Evolutionary conservation across 2,797 vertebrate genomes (phyloP), one percentile per base, ranked within the genome.

Genomic region (Chromobotia macracanthus): DNA sequence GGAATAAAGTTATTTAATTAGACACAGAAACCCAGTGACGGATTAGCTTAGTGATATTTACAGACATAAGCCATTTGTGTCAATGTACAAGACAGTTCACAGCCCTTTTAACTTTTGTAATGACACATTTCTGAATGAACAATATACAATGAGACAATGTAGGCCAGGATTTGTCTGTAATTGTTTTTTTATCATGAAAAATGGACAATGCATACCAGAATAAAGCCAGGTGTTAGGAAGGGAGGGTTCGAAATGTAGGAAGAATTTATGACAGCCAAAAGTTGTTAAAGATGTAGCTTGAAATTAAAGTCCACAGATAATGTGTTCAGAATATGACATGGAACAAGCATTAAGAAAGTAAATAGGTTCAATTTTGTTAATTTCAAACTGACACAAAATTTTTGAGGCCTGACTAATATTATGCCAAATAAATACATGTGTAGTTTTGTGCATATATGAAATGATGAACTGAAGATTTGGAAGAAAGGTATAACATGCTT

Each of bases 1-100:
- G 71, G 71, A 80, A 68, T 70, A 63, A 68, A 82, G 48, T 64
- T 69, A 72, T 78, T 78, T 79, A 74, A 79, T 82, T 78, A 78
- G 76, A 71, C 76, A 78, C 67, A 38, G 58, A 70, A 71, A 64
- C 46, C 67, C 13, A 61, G 70, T 78, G 76, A 71, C 58, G 23
- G 58, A 78, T 71, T 53, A 63, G 23, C 31, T 53, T 53, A 71
- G 55, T 71, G 67, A 71, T 60, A 61, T 55, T 68, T 48, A 58
- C 23, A 21, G 75, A 77, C 75, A 21, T 48, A 16, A 61, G 58
- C 28, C 15, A 18, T 18, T 64, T 9, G n/a, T 38, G 31, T 38
- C 31, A 18, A 38, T 11, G 18, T 19, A 38, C n/a, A 38, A 38
- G 3, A 18, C 9, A 18, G 4, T 63, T 63, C 31, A 35, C 3